Evolutionary conservation across 2,113 vertebrate genomes (phyloP).

Genomic region (Tychaedon coryphoeus): DNA sequence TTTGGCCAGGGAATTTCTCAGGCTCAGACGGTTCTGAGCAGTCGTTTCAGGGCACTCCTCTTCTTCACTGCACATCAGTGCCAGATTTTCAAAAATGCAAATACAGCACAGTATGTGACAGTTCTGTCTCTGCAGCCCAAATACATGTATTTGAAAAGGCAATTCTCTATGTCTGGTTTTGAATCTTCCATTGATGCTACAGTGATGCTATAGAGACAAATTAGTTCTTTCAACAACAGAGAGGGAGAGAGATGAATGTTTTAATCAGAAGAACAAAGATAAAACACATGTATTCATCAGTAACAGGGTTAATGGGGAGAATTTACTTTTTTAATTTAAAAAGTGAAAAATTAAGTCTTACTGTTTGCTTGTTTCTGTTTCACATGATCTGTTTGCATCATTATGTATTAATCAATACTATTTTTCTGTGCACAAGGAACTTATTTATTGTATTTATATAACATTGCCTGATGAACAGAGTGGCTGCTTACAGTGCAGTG

Average conservation of each 20-base stretch:
- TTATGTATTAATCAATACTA: conserved; percentile 33
- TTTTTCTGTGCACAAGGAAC: neutral
- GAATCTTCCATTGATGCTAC: neutral
- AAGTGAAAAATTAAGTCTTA: conserved; percentile 34
- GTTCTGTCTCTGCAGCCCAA: neutral
- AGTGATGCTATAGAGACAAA: neutral
- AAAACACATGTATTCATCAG: neutral
- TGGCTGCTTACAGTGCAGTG: neutral
- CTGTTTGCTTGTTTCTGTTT: conserved; percentile 21
- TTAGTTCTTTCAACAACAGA: neutral
- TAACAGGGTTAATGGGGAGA: neutral
- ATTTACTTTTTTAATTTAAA: conserved; percentile 56
- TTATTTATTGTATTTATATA: conserved; percentile 38
- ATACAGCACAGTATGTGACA: neutral
- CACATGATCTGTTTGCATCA: neutral
- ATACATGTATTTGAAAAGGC: neutral
- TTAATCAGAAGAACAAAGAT: conserved; percentile 47
- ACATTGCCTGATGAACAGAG: neutral
- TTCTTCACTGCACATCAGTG: neutral
- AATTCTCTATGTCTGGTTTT: neutral
- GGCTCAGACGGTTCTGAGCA: neutral
- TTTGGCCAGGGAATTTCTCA: conserved; percentile 42
- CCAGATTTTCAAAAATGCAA: neutral
- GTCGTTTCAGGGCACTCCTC: neutral
- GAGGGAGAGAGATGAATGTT: neutral